Base-by-base conservation (phyloP, 2,113 vertebrate species). In the Nycticryphes semicollaris region DNA sequence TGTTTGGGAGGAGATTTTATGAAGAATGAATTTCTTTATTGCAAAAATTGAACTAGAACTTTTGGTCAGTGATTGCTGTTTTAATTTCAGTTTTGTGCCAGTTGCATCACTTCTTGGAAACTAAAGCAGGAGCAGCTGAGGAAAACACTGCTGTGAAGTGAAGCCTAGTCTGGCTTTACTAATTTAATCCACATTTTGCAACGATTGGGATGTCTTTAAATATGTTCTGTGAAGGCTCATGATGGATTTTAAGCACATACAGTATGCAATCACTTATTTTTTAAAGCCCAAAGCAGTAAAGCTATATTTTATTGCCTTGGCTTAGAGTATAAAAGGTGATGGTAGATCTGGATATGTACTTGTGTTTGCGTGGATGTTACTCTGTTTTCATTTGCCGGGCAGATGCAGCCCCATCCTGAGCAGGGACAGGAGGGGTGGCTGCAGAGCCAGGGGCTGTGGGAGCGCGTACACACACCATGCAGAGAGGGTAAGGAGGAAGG, bases 171-270 rank as follows among this genome's bases (percentile, higher is more conserved):
- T 95, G 82, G 50, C 63, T 94, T 16, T 76, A 57, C 82, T 96
- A 91, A 95, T 94, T 89, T 87, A 80, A 94, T 77, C 87, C 79
- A 83, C 45, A 51, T 95, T 96, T 96, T 88, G n/a, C 83, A 68
- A 79, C 0, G 14, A 85, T 33, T 67, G 41, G 63, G 78, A 86
- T 94, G 87, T 88, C 94, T 94, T 93, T 27, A 83, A 93, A 77
- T 83, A 59, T 14, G 67, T 88, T 95, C 67, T 77, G 50, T 85
- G 70, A 83, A 90, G 53, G 43, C 48, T 43, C 78, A 54, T 96
- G 94, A 43, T 94, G 87, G 75, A 88, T 94, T 89, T 96, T 92
- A 90, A 90, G 75, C 82, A 86, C 75, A 82, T 93, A 43, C 27
- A 67, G 51, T 57, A 81, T 90, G 76, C 12, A 39, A 84, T 92